phyloP scores from a whole-genome alignment of 2,888 invertebrate genomes.

The Gymnoscelis rufifasciata region DNA sequence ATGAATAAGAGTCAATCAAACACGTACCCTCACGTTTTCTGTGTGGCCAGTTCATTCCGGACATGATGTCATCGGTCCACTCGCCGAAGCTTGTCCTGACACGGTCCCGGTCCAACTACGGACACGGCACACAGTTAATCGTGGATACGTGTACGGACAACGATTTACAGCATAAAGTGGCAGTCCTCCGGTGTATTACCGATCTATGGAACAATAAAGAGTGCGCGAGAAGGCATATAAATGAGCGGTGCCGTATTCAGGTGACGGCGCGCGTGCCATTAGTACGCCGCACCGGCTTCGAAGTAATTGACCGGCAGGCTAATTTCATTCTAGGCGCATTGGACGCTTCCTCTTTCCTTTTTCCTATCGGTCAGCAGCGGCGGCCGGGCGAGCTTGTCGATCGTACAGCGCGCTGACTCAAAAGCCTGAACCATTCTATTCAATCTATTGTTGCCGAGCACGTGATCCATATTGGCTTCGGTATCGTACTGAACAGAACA shows the following conservation, averaged over 20 bases:
- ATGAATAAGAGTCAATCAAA: constrained; percentile 49
- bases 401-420: constrained; percentile 21
- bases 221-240: constrained; percentile 66
- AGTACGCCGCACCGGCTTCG: constrained; percentile 66
- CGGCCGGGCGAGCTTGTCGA: constrained; percentile 52
- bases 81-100: constrained; percentile 64
- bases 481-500: neutral
- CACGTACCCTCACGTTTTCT: constrained; percentile 65
- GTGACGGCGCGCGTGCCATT: constrained; percentile 66
- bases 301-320: constrained; percentile 77
- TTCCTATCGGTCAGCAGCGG: constrained; percentile 75
- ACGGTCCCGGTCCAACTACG: constrained; percentile 51
- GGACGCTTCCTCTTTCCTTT: constrained; percentile 77
- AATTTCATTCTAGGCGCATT: constrained; percentile 76
- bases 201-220: constrained; percentile 77
- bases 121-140: constrained; percentile 70
- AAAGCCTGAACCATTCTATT: constrained; percentile 6
- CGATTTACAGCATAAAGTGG: constrained; percentile 77
- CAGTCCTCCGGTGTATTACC: constrained; percentile 78
- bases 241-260: constrained; percentile 71
- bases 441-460: constrained; percentile 7
- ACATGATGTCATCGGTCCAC: constrained; percentile 72
- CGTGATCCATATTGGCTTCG: constrained; percentile 7
- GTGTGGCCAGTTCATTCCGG: constrained; percentile 68
- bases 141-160: constrained; percentile 74